Percentiles rank a stretch among this genome's conserved stretches.
Conservation (phyloP, 2,888 invertebrate genomes). For the Cheilosia vulpina region DNA sequence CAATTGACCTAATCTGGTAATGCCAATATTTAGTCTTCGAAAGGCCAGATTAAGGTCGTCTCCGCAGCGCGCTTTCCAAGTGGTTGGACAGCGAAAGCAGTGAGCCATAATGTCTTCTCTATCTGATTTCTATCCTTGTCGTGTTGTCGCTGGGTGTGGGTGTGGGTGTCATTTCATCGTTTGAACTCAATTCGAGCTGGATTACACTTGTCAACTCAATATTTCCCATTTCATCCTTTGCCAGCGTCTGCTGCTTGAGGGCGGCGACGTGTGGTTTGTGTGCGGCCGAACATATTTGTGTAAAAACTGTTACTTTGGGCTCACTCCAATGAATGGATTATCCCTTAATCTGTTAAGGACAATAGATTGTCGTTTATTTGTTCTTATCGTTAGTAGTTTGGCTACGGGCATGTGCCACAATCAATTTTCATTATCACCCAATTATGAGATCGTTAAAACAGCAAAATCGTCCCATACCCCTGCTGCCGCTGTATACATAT, state of each 20-base stretch:
- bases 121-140: constrained; percentile 52
- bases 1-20: constrained; percentile 75
- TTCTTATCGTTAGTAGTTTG: constrained; percentile 12
- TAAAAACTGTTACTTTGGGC: constrained; percentile 42
- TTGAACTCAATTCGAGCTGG: constrained; percentile 68
- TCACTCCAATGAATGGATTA: constrained; percentile 58
- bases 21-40: constrained; percentile 71
- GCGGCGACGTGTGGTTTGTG: constrained; percentile 5
- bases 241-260: neutral
- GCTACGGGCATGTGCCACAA: constrained; percentile 22
- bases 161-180: constrained; percentile 48
- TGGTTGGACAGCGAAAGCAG: constrained; percentile 16
- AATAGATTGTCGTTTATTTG: constrained; percentile 59
- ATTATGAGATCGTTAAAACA: constrained; percentile 69
- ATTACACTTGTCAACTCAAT: constrained; percentile 72
- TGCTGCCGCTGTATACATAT: neutral
- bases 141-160: constrained; percentile 11
- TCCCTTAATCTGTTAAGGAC: constrained; percentile 67
- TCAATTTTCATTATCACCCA: constrained; percentile 74
- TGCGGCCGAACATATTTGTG: constrained; percentile 34
- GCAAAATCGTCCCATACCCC: constrained; percentile 25
- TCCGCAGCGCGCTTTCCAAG: constrained; percentile 47
- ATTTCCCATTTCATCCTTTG: constrained; percentile 37
- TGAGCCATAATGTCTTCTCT: constrained; percentile 42
- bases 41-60: constrained; percentile 70